Percentiles rank a stretch among this genome's conserved stretches.
These are phyloP conservation scores for Branchinecta lynchi DNA, from an alignment of 1,140 invertebrate genomes.

Conservation along the genomic window DNA sequence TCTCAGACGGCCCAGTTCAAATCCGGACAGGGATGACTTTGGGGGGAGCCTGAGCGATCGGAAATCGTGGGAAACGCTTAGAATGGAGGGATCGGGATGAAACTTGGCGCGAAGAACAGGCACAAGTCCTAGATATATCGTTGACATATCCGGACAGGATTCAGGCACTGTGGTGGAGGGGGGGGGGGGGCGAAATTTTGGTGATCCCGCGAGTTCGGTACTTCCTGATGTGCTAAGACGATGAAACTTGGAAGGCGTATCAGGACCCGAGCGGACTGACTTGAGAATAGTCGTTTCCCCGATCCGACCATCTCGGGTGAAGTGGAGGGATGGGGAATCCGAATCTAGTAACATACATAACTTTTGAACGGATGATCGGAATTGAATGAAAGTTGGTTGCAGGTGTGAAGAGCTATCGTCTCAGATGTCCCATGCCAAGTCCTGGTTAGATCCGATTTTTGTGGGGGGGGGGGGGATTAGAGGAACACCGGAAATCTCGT, in stretches of 20 bases:
- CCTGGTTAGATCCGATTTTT: neutral
- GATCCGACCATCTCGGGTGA: slow-evolving; percentile 1
- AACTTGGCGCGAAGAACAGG: no score
- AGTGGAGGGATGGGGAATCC: neutral
- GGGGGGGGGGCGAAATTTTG: no score
- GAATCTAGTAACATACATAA: neutral
- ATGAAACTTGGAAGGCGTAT: slow-evolving; percentile 6
- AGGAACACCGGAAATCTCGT: neutral
- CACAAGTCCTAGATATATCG: no score
- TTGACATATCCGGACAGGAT: no score
- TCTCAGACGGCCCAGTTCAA: no score
- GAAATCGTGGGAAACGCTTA: no score
- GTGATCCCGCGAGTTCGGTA: no score
- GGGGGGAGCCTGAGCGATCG: no score
- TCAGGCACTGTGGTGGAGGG: no score
- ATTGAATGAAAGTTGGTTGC: neutral
- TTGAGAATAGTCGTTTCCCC: slow-evolving; percentile 9
- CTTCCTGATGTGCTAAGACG: neutral
- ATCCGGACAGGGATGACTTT: no score
- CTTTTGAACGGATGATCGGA: slow-evolving; percentile 4
- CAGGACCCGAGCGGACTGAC: neutral
- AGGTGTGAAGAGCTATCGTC: neutral
- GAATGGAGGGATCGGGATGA: no score
- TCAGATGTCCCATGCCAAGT: neutral
- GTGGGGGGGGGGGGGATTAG: neutral